Conservation (phyloP, 2,888 invertebrate genomes). For the Caenorhabditis sp. region DNA sequence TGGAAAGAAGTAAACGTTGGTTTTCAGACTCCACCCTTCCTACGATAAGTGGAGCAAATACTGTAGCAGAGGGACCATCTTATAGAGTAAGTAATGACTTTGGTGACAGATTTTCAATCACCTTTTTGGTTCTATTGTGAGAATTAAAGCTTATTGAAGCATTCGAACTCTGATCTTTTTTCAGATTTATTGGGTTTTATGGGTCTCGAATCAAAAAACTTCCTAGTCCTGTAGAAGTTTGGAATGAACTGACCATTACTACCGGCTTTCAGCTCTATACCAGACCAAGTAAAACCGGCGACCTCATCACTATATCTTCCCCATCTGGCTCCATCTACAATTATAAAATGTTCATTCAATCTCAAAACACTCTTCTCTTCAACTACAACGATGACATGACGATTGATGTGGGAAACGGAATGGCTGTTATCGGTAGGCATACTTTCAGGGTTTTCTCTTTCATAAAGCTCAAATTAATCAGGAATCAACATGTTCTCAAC, state of each 20-base stretch:
- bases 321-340: conserved; percentile 18
- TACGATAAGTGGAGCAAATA: background rate
- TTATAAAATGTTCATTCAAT: conserved; percentile 50
- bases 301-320: conserved; percentile 3
- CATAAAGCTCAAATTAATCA: background rate
- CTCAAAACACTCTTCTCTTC: conserved; percentile 38
- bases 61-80: conserved; percentile 4
- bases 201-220: too few relatives aligned
- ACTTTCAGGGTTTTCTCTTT: background rate
- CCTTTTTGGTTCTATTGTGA: too few relatives aligned
- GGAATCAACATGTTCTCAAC: conserved; percentile 48
- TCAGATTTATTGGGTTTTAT: too few relatives aligned
- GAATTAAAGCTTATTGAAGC: too few relatives aligned
- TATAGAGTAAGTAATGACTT: background rate
- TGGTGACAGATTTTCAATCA: too few relatives aligned
- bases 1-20: background rate
- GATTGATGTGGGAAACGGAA: conserved; percentile 63
- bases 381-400: conserved; percentile 55
- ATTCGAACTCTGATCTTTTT: too few relatives aligned
- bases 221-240: too few relatives aligned
- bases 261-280: conserved; percentile 50
- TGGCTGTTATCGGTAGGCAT: conserved; percentile 33
- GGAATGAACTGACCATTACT: too few relatives aligned
- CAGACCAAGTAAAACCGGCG: background rate
- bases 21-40: conserved; percentile 16